Percentiles rank a stretch among this genome's conserved stretches.
phyloP scores from a whole-genome alignment of 2,888 invertebrate species.

The Opisthograptis luteolata region DNA sequence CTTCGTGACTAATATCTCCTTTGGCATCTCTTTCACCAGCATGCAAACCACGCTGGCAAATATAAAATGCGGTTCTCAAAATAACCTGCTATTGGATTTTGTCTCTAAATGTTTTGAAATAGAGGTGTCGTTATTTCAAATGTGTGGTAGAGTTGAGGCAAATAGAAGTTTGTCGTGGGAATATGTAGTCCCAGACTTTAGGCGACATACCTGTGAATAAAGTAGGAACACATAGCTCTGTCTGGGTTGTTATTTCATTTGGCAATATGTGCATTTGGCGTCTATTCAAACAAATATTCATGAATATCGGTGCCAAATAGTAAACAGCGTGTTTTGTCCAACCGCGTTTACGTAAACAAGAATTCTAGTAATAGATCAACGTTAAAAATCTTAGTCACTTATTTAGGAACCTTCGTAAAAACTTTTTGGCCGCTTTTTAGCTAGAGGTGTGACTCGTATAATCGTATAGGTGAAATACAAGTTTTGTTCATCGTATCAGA shows the following conservation, averaged over 20 bases:
- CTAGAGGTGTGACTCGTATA: no score
- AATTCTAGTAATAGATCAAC: constrained; percentile 27
- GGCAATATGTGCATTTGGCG: constrained; percentile 78
- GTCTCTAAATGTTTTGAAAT: constrained; percentile 5
- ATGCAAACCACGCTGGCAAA: constrained; percentile 35
- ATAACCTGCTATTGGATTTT: constrained; percentile 22
- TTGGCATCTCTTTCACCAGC: constrained; percentile 43
- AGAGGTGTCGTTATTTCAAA: constrained; percentile 2
- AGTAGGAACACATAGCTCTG: constrained; percentile 54
- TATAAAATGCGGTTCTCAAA: constrained; percentile 25
- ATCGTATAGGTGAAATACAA: no score
- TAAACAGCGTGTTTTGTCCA: constrained; percentile 58
- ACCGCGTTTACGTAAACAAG: constrained; percentile 37
- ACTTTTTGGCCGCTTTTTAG: neutral
- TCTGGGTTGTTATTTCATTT: constrained; percentile 73
- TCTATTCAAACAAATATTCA: constrained; percentile 65
- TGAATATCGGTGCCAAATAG: constrained; percentile 59
- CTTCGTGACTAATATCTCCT: constrained; percentile 47
- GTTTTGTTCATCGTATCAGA: no score
- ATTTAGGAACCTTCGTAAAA: neutral
- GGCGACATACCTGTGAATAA: constrained; percentile 42
- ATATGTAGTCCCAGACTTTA: constrained; percentile 49
- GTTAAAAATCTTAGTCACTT: constrained; percentile 4
- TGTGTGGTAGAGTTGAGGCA: constrained; percentile 1
- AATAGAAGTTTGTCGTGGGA: constrained; percentile 26